Conservation (phyloP, 2,797 vertebrate genomes). For the Cirrhinus mrigala region DNA sequence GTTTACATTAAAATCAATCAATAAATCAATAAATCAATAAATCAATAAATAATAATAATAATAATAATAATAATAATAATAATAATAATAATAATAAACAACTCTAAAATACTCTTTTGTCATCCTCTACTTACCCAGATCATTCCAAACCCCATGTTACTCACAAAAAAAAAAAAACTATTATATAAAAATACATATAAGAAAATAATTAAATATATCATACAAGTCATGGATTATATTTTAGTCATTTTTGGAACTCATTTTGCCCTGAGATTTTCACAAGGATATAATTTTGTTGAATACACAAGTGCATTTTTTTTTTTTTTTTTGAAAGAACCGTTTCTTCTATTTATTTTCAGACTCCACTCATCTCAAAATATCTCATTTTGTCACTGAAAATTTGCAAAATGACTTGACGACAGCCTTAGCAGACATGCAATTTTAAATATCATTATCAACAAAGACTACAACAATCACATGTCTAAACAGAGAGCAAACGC, state of each 20-base stretch:
- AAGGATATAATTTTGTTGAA: not conserved
- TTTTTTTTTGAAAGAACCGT: not conserved
- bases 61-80: no score
- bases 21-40: no score
- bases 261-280: not conserved
- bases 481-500: conserved; percentile 23
- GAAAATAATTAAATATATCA: no score
- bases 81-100: no score
- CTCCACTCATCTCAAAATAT: not conserved
- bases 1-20: no score
- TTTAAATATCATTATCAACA: conserved; percentile 19
- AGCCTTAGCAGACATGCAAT: conserved; percentile 20
- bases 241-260: not conserved
- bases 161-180: not conserved
- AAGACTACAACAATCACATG: conserved; percentile 9
- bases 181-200: no score
- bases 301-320: not conserved
- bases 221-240: not conserved
- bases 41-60: no score
- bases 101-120: not conserved
- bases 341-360: not conserved
- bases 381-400: not conserved
- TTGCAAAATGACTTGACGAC: not conserved
- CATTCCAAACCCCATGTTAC: not conserved
- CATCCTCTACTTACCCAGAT: not conserved